Conservation (phyloP, 2,797 vertebrate species). For the Thripadectes ignobilis region DNA sequence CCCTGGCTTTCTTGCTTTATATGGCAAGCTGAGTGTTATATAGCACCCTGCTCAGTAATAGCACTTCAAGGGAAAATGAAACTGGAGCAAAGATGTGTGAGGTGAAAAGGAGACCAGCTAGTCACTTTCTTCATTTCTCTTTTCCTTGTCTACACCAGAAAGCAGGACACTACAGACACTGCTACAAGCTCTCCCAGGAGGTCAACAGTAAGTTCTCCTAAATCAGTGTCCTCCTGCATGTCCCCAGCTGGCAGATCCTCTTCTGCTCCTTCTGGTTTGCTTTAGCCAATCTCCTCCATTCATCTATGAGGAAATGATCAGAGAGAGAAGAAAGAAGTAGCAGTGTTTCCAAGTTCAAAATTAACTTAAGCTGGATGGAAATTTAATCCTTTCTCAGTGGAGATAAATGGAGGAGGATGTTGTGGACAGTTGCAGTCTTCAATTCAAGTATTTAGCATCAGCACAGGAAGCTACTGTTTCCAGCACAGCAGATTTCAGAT, state of each 20-base stretch:
- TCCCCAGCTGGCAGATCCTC: neutral
- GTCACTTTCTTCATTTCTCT: neutral
- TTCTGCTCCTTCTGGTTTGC: neutral
- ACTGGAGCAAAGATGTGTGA: neutral
- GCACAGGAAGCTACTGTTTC: slow-evolving; percentile 65
- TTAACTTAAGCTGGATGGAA: slow-evolving; percentile 48
- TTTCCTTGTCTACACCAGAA: neutral
- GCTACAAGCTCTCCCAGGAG: neutral
- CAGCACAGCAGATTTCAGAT: slow-evolving; percentile 29
- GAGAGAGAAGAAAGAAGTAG: slow-evolving; percentile 1
- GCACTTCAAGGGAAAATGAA: slow-evolving; percentile 34
- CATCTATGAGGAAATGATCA: neutral
- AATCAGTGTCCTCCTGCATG: neutral
- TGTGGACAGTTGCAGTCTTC: neutral
- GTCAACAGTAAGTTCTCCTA: neutral
- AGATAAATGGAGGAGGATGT: neutral
- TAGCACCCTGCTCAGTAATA: neutral
- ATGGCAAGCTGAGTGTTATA: slow-evolving; percentile 1
- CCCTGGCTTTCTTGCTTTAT: neutral
- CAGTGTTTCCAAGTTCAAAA: slow-evolving; percentile 27
- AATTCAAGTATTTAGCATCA: slow-evolving; percentile 54
- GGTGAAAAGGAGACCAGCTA: slow-evolving; percentile 14
- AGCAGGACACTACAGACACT: neutral
- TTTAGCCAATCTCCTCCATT: neutral
- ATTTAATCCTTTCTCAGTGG: slow-evolving; percentile 28